Percentiles rank a stretch among this genome's conserved stretches.
Conservation (phyloP, 2,888 invertebrate genomes). For the Hypena proboscidalis region DNA sequence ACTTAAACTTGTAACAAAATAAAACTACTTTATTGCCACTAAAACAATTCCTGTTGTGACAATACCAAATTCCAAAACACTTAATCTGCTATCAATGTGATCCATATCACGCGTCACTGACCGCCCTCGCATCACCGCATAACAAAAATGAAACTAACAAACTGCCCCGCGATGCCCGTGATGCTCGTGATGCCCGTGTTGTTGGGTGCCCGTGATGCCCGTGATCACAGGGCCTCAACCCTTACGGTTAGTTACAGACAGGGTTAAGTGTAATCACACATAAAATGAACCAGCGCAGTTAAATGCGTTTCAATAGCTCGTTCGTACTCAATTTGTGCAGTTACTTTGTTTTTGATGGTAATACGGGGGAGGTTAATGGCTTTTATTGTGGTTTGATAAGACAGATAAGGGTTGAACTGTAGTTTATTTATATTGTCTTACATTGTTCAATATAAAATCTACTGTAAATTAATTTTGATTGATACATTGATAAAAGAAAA, state of each 20-base stretch:
- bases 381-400: not conserved
- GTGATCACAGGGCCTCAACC: slow-evolving; percentile 73
- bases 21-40: no score
- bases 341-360: slow-evolving; percentile 24
- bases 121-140: slow-evolving; percentile 48
- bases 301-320: slow-evolving; percentile 67
- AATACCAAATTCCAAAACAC: slow-evolving; percentile 5
- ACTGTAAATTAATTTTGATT: no score
- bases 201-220: slow-evolving; percentile 23
- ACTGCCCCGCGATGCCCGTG: no score
- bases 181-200: no score
- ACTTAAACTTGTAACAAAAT: no score
- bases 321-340: slow-evolving; percentile 49
- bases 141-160: slow-evolving; percentile 63
- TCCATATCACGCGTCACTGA: slow-evolving; percentile 3
- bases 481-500: no score
- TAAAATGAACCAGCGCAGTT: slow-evolving; percentile 71
- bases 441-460: no score
- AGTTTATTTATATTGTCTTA: not conserved
- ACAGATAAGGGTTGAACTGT: slow-evolving; percentile 1
- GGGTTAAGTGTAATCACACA: slow-evolving; percentile 68
- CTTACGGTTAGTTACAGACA: slow-evolving; percentile 79
- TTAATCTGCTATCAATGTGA: slow-evolving; percentile 9
- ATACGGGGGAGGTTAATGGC: slow-evolving; percentile 4
- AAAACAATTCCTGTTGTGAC: not conserved